Conservation (phyloP, 2,888 invertebrate genomes). For the Operophtera brumata region DNA sequence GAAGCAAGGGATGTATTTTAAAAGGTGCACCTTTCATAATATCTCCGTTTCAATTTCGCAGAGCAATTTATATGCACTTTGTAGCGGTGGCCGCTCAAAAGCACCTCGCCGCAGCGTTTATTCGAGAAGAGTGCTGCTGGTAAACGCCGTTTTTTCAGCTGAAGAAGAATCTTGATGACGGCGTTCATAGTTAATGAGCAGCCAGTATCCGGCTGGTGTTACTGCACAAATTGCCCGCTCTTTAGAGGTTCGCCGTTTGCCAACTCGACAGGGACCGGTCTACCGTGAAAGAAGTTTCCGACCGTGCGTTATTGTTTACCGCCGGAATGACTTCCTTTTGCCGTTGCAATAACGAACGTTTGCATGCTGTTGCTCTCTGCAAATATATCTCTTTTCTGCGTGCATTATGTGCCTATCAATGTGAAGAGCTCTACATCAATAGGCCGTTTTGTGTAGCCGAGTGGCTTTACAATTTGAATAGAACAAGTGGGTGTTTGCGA, state of each 20-base stretch:
- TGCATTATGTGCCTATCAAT: slow-evolving; percentile 48
- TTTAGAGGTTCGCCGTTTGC: slow-evolving; percentile 64
- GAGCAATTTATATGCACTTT: slow-evolving; percentile 80
- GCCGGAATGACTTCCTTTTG: slow-evolving; percentile 72
- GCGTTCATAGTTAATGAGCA: slow-evolving; percentile 80
- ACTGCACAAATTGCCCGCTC: slow-evolving; percentile 72
- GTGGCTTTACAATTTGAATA: slow-evolving; percentile 37
- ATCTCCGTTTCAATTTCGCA: slow-evolving; percentile 71
- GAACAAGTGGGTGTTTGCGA: slow-evolving; percentile 12
- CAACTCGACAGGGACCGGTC: slow-evolving; percentile 58
- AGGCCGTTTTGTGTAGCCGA: slow-evolving; percentile 46
- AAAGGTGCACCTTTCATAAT: slow-evolving; percentile 66
- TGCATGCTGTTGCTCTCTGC: slow-evolving; percentile 43
- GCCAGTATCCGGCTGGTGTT: slow-evolving; percentile 73
- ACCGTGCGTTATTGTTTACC: slow-evolving; percentile 74
- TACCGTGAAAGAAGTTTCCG: slow-evolving; percentile 70
- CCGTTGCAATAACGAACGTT: slow-evolving; percentile 48
- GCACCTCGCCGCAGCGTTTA: slow-evolving; percentile 64
- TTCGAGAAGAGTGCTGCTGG: slow-evolving; percentile 69
- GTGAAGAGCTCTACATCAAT: slow-evolving; percentile 45
- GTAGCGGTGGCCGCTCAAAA: slow-evolving; percentile 68
- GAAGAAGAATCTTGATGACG: slow-evolving; percentile 78
- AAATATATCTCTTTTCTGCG: slow-evolving; percentile 47
- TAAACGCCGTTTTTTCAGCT: slow-evolving; percentile 72
- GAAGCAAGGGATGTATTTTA: slow-evolving; percentile 59